Evolutionary conservation across 1,140 invertebrate species (phyloP).

Genomic region (Pseudomyrmex gracilis): DNA sequence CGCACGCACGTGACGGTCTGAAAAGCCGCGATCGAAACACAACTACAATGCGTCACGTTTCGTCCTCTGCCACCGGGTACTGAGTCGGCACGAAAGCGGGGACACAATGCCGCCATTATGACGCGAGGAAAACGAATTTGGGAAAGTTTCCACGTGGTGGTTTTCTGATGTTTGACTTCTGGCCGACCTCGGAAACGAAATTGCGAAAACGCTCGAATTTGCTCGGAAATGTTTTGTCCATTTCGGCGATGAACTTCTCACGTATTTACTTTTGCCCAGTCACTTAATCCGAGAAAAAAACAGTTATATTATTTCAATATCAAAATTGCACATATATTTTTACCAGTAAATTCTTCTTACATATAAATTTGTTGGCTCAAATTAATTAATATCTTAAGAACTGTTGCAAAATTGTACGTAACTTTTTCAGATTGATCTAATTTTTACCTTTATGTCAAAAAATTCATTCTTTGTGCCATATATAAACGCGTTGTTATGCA

Average conservation of each 20-base stretch:
- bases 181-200: constrained; percentile 11
- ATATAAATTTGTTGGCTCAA: too few relatives aligned
- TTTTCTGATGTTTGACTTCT: constrained; percentile 45
- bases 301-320: not conserved
- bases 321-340: not conserved
- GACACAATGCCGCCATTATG: constrained; percentile 66
- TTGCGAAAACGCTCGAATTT: constrained; percentile 19
- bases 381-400: too few relatives aligned
- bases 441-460: not conserved
- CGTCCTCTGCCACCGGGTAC: not conserved
- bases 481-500: not conserved
- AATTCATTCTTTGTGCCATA: not conserved
- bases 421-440: not conserved
- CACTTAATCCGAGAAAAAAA: not conserved
- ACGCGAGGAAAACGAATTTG: constrained; percentile 60
- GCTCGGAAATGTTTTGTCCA: not conserved
- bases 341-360: too few relatives aligned
- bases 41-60: constrained; percentile 58
- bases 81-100: constrained; percentile 2
- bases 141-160: constrained; percentile 53
- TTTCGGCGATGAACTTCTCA: constrained; percentile 5
- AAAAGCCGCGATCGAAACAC: constrained; percentile 35
- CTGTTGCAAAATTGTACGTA: too few relatives aligned
- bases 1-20: constrained; percentile 24
- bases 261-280: not conserved